These are phyloP conservation scores for Aphaenogaster rudis DNA, from an alignment of 1,140 invertebrate genomes.

Conservation along the genomic window DNA sequence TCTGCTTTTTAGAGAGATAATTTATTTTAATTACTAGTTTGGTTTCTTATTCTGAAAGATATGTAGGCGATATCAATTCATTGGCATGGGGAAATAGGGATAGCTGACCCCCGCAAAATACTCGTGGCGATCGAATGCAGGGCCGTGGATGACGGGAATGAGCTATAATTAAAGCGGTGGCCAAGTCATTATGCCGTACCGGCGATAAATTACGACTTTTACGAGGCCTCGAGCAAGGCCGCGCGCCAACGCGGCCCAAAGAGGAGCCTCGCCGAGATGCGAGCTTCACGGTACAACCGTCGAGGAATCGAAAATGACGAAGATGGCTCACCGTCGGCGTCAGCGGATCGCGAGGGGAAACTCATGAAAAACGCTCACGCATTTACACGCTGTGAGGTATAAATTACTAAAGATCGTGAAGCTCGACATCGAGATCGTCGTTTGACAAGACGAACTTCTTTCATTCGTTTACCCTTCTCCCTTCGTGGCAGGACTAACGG, in stretches of 20 bases:
- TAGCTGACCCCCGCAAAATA: not conserved
- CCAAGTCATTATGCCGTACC: slow-evolving; percentile 60
- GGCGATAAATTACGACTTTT: slow-evolving; percentile 69
- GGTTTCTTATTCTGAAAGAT: slow-evolving; percentile 6
- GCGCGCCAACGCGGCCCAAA: slow-evolving; percentile 20
- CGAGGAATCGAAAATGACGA: slow-evolving; percentile 47
- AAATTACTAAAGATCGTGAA: slow-evolving; percentile 53
- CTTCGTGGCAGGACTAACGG: slow-evolving; percentile 30
- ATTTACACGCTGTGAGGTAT: slow-evolving; percentile 42
- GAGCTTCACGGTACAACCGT: slow-evolving; percentile 38
- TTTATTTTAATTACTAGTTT: not conserved
- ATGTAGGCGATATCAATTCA: not conserved
- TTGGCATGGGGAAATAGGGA: not conserved
- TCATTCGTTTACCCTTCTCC: slow-evolving; percentile 8
- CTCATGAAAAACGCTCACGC: slow-evolving; percentile 47
- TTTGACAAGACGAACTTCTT: slow-evolving; percentile 37
- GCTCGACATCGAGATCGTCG: slow-evolving; percentile 34
- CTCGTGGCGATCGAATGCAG: slow-evolving; percentile 1
- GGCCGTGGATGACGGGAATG: slow-evolving; percentile 39
- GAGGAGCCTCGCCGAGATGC: slow-evolving; percentile 21
- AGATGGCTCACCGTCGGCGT: not conserved
- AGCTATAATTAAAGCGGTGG: slow-evolving; percentile 66
- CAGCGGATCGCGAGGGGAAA: not conserved
- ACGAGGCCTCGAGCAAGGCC: slow-evolving; percentile 61
- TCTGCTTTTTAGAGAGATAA: not conserved